phyloP scores from a whole-genome alignment of 2,113 vertebrate genomes.

The Ploceus nigricollis region DNA sequence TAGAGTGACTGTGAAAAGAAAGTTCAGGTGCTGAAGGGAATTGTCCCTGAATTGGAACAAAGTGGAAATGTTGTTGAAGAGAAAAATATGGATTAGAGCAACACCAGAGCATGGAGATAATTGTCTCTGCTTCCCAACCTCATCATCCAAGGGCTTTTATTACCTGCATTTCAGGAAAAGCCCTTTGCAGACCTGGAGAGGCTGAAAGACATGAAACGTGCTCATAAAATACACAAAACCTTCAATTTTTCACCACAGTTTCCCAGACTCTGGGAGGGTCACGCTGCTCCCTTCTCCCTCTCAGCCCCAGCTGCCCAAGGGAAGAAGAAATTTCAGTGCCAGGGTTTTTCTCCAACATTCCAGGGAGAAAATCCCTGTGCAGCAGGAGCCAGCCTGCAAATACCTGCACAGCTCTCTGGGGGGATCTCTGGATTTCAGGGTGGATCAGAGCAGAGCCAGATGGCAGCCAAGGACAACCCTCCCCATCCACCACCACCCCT shows the following conservation, averaged over 20 bases:
- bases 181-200: not conserved
- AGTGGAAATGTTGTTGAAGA: not conserved
- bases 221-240: not conserved
- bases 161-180: not conserved
- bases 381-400: not conserved
- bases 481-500: not conserved
- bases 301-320: not conserved
- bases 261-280: not conserved
- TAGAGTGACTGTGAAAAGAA: not conserved
- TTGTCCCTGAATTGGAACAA: not conserved
- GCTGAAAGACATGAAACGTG: not conserved
- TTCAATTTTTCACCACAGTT: not conserved
- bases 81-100: not conserved
- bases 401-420: not conserved
- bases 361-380: not conserved
- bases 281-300: fast-evolving
- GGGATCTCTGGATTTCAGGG: not conserved
- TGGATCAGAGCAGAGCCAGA: not conserved
- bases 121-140: not conserved
- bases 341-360: not conserved
- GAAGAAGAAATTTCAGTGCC: not conserved
- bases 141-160: not conserved
- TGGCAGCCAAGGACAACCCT: not conserved
- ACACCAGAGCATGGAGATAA: not conserved
- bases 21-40: not conserved